phyloP scores from a whole-genome alignment of 2,888 invertebrate genomes.

The Lepidochrysops patricia region DNA sequence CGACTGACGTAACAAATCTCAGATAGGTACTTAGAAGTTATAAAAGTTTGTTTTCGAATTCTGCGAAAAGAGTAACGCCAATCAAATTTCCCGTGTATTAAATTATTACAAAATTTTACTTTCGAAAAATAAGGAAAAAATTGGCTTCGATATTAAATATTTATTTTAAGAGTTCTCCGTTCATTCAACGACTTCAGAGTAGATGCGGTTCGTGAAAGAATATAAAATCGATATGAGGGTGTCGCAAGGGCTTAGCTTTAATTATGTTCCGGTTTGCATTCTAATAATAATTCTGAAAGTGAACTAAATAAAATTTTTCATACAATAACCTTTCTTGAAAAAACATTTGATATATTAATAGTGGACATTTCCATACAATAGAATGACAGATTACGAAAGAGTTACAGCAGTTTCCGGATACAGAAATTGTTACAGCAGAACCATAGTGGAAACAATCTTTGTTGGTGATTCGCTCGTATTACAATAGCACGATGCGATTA shows the following conservation, averaged over 20 bases:
- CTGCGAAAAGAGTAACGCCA: not conserved
- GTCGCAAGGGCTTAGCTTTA: not conserved
- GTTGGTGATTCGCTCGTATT: no score
- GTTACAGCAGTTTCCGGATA: no score
- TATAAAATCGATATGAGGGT: not conserved
- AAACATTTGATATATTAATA: no score
- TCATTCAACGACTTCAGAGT: not conserved
- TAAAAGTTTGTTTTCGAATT: not conserved
- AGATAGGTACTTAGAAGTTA: not conserved
- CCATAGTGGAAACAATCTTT: no score
- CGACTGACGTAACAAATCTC: no score
- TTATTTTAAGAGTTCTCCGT: not conserved
- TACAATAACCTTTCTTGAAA: no score
- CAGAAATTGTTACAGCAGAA: no score
- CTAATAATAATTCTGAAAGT: not conserved
- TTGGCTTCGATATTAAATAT: constrained; percentile 1
- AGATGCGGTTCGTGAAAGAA: not conserved
- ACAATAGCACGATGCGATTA: no score
- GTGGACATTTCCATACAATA: no score
- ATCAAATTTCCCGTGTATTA: not conserved
- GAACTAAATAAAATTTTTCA: no score
- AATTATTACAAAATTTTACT: not conserved
- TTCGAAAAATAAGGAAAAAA: not conserved
- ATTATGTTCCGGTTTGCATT: not conserved
- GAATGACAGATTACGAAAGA: no score